A percentile compares a stretch with the other conserved stretches of the same genome.
These are phyloP conservation scores for Dolichoris vasculosae DNA, from an alignment of 1,140 invertebrate genomes.

Conservation along the genomic window DNA sequence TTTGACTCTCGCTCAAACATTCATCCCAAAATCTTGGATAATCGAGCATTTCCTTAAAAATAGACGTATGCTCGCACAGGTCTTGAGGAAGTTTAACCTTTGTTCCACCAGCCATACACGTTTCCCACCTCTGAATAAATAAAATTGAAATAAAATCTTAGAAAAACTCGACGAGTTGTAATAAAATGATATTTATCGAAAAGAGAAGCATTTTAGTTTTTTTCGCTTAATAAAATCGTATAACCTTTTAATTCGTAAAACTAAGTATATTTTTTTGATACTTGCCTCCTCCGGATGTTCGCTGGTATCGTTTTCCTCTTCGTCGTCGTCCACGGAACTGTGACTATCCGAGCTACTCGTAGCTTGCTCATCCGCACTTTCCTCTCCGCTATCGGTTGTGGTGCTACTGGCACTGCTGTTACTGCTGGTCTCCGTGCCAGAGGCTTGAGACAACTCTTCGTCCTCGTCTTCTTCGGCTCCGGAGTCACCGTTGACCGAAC, in stretches of 20 bases:
- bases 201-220: too few species aligned
- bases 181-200: too few species aligned
- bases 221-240: not conserved
- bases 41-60: constrained; percentile 77
- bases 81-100: constrained; percentile 75
- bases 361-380: constrained; percentile 63
- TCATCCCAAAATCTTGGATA: constrained; percentile 76
- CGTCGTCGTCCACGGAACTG: constrained; percentile 65
- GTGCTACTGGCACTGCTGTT: constrained; percentile 67
- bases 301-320: constrained; percentile 63
- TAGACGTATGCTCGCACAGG: constrained; percentile 74
- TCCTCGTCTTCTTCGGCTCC: constrained; percentile 72
- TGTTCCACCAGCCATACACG: constrained; percentile 67
- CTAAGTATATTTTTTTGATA: constrained; percentile 12
- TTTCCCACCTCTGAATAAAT: constrained; percentile 71
- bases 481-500: constrained; percentile 71
- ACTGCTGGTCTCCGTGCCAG: constrained; percentile 67
- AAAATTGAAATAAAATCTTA: constrained; percentile 20
- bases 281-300: constrained; percentile 59
- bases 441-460: constrained; percentile 67
- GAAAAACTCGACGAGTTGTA: too few species aligned
- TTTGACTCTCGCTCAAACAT: constrained; percentile 75
- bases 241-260: too few species aligned
- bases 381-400: constrained; percentile 68
- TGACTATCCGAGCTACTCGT: constrained; percentile 63